Conservation (phyloP, 2,113 vertebrate species). For the Equus quagga region DNA sequence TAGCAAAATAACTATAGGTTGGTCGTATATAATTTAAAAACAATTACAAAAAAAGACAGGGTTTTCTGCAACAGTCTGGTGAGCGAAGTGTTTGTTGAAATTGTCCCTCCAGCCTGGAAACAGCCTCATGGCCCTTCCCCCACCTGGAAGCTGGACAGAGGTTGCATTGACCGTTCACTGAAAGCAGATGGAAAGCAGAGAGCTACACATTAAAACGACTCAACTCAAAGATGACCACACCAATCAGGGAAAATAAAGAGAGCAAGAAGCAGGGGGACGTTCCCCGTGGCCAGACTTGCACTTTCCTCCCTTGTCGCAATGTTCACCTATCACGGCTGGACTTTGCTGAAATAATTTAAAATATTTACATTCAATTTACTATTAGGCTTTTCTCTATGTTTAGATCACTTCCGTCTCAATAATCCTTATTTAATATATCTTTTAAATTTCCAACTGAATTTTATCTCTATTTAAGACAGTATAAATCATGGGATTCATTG, state of each 20-base stretch:
- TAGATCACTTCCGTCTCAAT: neutral
- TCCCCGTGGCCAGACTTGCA: neutral
- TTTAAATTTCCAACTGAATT: neutral
- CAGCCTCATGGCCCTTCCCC: neutral
- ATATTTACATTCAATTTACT: neutral
- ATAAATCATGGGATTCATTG: neutral
- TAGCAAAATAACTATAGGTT: too few relatives aligned
- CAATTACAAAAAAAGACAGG: neutral
- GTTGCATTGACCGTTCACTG: neutral
- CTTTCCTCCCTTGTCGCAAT: neutral
- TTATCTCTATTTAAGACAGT: neutral
- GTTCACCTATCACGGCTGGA: neutral
- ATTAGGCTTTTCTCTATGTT: neutral
- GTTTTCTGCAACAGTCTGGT: neutral
- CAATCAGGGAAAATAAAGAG: neutral
- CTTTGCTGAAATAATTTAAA: neutral
- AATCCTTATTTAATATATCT: neutral
- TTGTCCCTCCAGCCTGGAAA: neutral
- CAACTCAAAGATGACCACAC: neutral
- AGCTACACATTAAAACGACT: neutral
- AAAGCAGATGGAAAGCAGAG: neutral
- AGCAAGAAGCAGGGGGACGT: neutral
- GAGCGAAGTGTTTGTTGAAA: neutral
- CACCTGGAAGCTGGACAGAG: neutral
- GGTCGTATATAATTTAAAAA: too few relatives aligned